A percentile compares a stretch with the other conserved stretches of the same genome.
phyloP scores from a whole-genome alignment of 2,113 vertebrate species.

The Condylura cristata region DNA sequence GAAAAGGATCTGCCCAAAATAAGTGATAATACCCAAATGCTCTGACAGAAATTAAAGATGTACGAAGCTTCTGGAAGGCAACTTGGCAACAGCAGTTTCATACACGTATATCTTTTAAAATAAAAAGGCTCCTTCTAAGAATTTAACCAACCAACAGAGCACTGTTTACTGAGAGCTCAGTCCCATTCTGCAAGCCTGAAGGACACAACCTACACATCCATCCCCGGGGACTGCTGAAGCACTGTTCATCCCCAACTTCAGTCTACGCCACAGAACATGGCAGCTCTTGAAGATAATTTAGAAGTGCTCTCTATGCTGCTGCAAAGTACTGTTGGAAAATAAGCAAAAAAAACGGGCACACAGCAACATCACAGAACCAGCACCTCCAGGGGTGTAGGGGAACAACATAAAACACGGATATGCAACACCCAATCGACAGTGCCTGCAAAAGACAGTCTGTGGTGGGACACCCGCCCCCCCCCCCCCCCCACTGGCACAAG shows the following conservation, averaged over 20 bases:
- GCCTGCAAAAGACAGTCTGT: neutral
- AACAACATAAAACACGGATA: accelerated
- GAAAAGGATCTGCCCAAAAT: neutral
- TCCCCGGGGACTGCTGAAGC: neutral
- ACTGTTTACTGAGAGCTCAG: neutral
- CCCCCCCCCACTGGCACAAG: too few species aligned
- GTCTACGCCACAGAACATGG: accelerated
- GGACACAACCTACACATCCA: neutral
- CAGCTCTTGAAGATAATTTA: accelerated
- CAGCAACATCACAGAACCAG: accelerated
- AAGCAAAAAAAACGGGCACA: neutral
- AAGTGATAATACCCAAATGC: neutral
- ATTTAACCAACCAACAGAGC: neutral
- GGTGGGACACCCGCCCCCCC: too few species aligned
- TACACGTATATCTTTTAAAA: neutral
- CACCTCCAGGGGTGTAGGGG: too few species aligned
- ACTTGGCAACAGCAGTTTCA: neutral
- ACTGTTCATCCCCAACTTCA: neutral
- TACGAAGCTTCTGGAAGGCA: neutral
- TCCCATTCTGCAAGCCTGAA: too few species aligned
- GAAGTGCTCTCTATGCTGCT: accelerated
- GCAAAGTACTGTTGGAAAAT: accelerated
- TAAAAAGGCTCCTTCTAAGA: neutral
- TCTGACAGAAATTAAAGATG: neutral
- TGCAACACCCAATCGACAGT: neutral